Conservation (phyloP, 2,797 vertebrate species). For the Catamblyrhynchus diadema region DNA sequence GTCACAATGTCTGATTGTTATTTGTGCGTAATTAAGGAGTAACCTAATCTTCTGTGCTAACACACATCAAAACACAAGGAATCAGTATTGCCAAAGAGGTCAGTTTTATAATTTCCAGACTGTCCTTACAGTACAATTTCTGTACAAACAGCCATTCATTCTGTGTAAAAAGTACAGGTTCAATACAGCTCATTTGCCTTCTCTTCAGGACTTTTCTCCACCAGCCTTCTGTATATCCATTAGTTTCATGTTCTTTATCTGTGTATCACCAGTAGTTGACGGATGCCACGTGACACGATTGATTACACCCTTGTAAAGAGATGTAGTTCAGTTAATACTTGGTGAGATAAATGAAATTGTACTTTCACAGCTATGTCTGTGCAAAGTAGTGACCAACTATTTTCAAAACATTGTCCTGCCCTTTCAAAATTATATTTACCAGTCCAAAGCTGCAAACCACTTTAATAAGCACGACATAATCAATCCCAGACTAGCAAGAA, state of each 20-base stretch:
- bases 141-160: neutral
- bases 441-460: constrained; percentile 2
- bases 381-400: neutral
- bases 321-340: neutral
- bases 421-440: neutral
- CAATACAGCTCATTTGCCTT: neutral
- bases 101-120: constrained; percentile 28
- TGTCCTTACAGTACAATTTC: neutral
- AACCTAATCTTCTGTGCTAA: constrained; percentile 25
- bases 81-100: neutral
- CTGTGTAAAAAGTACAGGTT: neutral
- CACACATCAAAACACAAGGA: constrained; percentile 30
- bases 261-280: neutral
- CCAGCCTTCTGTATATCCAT: neutral
- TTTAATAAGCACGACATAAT: neutral
- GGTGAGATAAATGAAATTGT: neutral
- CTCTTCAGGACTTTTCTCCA: neutral
- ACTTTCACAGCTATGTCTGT: neutral
- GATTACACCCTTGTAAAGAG: neutral
- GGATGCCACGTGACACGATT: neutral
- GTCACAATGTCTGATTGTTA: constrained; percentile 43
- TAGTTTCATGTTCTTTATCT: neutral
- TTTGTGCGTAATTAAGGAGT: constrained; percentile 39
- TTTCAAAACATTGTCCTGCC: neutral
- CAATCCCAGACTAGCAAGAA: neutral